Base-by-base conservation (phyloP, 2,113 vertebrate genomes). In the Menidia beryllina region DNA sequence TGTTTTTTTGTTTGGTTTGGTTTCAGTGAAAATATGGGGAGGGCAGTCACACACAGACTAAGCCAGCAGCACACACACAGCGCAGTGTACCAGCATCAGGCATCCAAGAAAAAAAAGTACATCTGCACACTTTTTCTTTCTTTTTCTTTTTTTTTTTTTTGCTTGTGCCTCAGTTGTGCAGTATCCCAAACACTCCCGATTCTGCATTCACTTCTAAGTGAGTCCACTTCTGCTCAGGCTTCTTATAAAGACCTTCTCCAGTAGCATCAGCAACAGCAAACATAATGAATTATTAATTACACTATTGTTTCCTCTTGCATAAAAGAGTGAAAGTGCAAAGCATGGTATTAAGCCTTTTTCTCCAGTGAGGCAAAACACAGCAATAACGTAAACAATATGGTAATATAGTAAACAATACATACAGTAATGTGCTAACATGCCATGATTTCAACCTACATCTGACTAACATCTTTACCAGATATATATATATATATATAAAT, bases 221-320 rank as follows among this genome's bases (percentile, higher is more conserved):
- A 45, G 17, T 45, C 41, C 23, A 1, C 24, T 57, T 52, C 47
- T 45, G 78, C 66, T 69, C 20, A 77, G 36, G 36, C 60, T 64
- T 64, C 41, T 70, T 54, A 24, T 64, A 55, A 68, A 77, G 5
- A 15, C 5, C 5, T 36, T 55, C 56, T 76, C 51, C 36, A 70
- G 21, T 45, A 34, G 24, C 53, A 60, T 60, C 4, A 34, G 41
- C 51, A 53, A 36, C 55, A 21, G 58, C 25, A 58, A 74, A 45
- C 51, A 39, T 43, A 41, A 81, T 79, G 38, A 58, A 85, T 81
- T 49, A 74, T 84, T 56, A 67, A 86, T 63, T 55, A 15, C 71
- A 51, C 76, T 49, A 56, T 57, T 72, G 21, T 50, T 61, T n/a
- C 48, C 38, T 7, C 21, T 41, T 4, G 14, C 41, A 25, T 17